Percentiles rank a stretch among this genome's conserved stretches.
These are phyloP conservation scores for Ursus arctos DNA, from an alignment of 2,113 vertebrate species.

Conservation along the genomic window DNA sequence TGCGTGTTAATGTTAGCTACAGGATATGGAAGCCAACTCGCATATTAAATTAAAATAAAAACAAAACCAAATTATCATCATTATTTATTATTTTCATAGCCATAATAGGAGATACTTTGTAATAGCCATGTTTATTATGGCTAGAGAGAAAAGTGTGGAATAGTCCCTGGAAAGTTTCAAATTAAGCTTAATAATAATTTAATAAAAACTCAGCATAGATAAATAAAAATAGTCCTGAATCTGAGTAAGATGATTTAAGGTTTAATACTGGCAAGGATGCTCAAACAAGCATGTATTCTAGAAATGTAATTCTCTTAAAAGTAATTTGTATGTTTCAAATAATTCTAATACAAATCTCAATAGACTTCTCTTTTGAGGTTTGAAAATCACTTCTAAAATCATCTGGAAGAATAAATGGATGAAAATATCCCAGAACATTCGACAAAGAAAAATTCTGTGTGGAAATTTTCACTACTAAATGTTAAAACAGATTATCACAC, in stretches of 20 bases:
- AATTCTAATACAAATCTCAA: conserved; percentile 24
- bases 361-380: conserved; percentile 1
- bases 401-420: neutral
- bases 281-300: conserved; percentile 4
- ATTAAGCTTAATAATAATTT: neutral
- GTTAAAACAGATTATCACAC: neutral
- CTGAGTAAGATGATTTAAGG: neutral
- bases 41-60: neutral
- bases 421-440: neutral
- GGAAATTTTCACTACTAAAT: neutral
- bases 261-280: neutral
- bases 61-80: neutral
- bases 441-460: conserved; percentile 27
- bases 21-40: neutral
- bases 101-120: neutral
- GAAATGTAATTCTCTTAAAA: neutral
- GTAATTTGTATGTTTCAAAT: conserved; percentile 23
- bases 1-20: neutral
- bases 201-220: neutral
- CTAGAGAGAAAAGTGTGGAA: neutral
- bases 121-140: neutral
- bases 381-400: conserved; percentile 31
- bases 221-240: conserved; percentile 28
- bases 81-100: neutral
- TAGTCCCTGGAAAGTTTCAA: neutral